Conservation (phyloP, 1,140 invertebrate genomes). For the Drosophila pallidifrons region DNA sequence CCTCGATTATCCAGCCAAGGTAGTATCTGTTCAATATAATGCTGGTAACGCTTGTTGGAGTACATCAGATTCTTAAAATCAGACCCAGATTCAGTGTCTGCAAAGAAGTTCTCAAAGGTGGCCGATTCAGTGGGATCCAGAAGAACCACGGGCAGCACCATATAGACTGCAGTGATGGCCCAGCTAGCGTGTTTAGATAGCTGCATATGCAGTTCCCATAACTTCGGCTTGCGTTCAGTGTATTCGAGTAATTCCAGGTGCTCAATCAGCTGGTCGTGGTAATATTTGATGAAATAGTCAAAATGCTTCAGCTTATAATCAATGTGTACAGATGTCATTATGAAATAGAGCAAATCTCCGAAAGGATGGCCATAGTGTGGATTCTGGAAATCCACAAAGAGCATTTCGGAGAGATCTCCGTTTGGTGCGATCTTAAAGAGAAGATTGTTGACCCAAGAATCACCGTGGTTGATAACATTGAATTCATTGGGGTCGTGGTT, state of each 20-base stretch:
- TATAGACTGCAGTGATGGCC: slow-evolving; percentile 41
- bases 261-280: slow-evolving; percentile 66
- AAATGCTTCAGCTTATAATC: slow-evolving; percentile 70
- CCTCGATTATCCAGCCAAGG: slow-evolving; percentile 80
- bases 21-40: slow-evolving; percentile 58
- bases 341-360: slow-evolving; percentile 64
- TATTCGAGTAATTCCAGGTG: slow-evolving; percentile 65
- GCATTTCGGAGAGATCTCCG: slow-evolving; percentile 74
- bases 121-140: slow-evolving; percentile 61
- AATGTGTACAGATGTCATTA: slow-evolving; percentile 67
- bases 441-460: slow-evolving; percentile 89
- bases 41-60: slow-evolving; percentile 50
- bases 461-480: slow-evolving; percentile 88
- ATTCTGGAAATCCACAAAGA: slow-evolving; percentile 76
- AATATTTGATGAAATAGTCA: slow-evolving; percentile 69
- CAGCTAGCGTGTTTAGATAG: slow-evolving; percentile 57
- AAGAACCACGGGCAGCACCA: slow-evolving; percentile 64
- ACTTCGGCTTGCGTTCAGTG: slow-evolving; percentile 40
- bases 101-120: slow-evolving; percentile 70
- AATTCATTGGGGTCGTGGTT: slow-evolving; percentile 85
- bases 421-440: slow-evolving; percentile 85
- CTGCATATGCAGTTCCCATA: slow-evolving; percentile 66
- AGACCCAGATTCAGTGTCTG: slow-evolving; percentile 13
- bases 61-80: slow-evolving; percentile 67
- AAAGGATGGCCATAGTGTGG: slow-evolving; percentile 61